Percentiles rank a stretch among this genome's conserved stretches.
Evolutionary conservation across 2,888 invertebrate species (phyloP).

Genomic region (Lepidonotus clava): DNA sequence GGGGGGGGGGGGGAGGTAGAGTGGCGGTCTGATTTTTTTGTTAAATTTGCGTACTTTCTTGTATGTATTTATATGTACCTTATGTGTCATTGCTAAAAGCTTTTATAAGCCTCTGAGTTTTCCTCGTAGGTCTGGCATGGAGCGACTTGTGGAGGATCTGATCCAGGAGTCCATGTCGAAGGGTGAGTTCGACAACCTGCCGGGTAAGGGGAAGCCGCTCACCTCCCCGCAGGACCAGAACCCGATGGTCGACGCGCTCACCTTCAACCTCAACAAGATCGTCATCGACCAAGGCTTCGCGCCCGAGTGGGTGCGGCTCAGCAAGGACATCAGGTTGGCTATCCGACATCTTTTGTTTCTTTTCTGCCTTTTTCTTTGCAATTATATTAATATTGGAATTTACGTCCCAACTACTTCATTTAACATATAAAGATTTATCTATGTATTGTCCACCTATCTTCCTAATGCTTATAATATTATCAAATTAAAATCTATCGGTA

Average conservation of each 20-base stretch:
- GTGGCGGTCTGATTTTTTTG: too few relatives aligned
- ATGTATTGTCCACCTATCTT: too few relatives aligned
- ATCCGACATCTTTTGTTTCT: background rate
- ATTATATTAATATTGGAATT: background rate
- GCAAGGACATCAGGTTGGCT: conserved; percentile 89
- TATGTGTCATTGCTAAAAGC: too few relatives aligned
- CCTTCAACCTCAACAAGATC: conserved; percentile 92
- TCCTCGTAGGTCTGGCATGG: conserved; percentile 85
- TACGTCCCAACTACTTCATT: background rate
- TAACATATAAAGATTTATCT: background rate
- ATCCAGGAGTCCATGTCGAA: conserved; percentile 94
- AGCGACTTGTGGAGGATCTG: conserved; percentile 93
- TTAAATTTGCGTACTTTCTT: too few relatives aligned
- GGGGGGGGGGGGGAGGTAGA: too few relatives aligned
- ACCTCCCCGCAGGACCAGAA: conserved; percentile 85
- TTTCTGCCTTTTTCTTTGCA: background rate
- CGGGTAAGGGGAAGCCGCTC: conserved; percentile 91
- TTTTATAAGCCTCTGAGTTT: too few relatives aligned
- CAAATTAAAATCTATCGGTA: too few relatives aligned
- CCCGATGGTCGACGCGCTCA: conserved; percentile 93
- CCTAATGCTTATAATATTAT: too few relatives aligned
- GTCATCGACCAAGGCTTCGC: conserved; percentile 93
- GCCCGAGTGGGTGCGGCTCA: conserved; percentile 93
- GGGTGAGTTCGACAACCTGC: conserved; percentile 92
- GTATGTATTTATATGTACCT: too few relatives aligned